Conservation (phyloP, 2,113 vertebrate genomes). For the Amazona guildingii region DNA sequence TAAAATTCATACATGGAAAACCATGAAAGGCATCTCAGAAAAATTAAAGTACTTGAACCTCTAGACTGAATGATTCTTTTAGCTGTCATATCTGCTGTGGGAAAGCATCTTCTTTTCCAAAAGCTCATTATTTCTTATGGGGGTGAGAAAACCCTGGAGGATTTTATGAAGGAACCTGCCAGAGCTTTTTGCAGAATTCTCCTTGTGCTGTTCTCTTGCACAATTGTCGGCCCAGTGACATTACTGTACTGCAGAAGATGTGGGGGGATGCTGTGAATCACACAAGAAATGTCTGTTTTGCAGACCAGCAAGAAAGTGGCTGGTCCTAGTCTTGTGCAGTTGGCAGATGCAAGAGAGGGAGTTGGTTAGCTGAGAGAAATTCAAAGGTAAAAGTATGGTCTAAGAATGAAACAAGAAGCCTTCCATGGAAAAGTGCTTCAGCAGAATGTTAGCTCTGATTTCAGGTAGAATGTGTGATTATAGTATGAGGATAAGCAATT, state of each 20-base stretch:
- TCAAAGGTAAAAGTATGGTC: neutral
- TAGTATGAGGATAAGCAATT: neutral
- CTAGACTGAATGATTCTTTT: neutral
- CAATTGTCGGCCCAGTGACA: fast-evolving
- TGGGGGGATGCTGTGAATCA: neutral
- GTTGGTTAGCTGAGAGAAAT: neutral
- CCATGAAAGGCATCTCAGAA: neutral
- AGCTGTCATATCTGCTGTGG: neutral
- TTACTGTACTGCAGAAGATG: fast-evolving
- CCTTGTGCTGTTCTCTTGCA: neutral
- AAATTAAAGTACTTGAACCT: neutral
- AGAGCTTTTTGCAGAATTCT: neutral
- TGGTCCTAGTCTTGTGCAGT: neutral
- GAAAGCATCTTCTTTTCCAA: neutral
- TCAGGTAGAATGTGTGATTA: neutral
- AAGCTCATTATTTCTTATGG: neutral
- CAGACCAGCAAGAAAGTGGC: neutral
- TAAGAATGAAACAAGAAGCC: neutral
- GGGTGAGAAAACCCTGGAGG: too few species aligned
- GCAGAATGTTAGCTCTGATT: neutral
- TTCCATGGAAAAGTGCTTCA: neutral
- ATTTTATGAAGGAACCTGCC: neutral
- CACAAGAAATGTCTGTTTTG: neutral
- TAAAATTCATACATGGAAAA: neutral
- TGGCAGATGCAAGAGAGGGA: neutral